These are phyloP conservation scores for Leucophenga montana DNA, from an alignment of 2,888 invertebrate species.

Conservation along the genomic window DNA sequence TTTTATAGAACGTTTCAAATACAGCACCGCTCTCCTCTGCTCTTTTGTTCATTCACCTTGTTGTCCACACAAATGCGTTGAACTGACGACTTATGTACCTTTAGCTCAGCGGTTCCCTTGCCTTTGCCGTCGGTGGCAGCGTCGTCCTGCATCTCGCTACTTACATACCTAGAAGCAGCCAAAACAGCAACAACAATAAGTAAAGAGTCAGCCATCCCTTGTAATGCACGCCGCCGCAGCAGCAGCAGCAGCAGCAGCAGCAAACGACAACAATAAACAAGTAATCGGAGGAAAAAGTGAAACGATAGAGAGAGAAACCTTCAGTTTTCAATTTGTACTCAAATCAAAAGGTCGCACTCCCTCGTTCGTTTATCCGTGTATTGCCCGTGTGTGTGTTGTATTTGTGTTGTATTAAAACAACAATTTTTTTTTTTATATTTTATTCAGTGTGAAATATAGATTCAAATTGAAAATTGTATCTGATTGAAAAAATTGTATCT, in stretches of 20 bases:
- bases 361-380: not conserved
- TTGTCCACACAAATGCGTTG: too few relatives aligned
- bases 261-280: constrained; percentile 42
- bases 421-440: not conserved
- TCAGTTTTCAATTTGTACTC: constrained; percentile 16
- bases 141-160: constrained; percentile 12
- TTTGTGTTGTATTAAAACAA: too few relatives aligned
- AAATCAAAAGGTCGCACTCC: constrained; percentile 23
- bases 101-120: not conserved
- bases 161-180: not conserved
- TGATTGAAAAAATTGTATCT: not conserved
- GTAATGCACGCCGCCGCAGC: constrained; percentile 21
- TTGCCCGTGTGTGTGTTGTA: not conserved
- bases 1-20: too few relatives aligned
- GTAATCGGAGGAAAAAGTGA: not conserved
- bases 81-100: too few relatives aligned
- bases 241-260: constrained; percentile 29
- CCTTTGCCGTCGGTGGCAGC: not conserved
- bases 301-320: constrained; percentile 6
- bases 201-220: constrained; percentile 29
- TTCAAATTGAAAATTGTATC: too few relatives aligned
- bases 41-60: too few relatives aligned
- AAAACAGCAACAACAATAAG: not conserved
- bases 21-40: too few relatives aligned
- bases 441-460: not conserved